Percentiles rank a stretch among this genome's conserved stretches.
Evolutionary conservation across 2,888 invertebrate genomes (phyloP).

Genomic region (Drosophila fulvimacula): DNA sequence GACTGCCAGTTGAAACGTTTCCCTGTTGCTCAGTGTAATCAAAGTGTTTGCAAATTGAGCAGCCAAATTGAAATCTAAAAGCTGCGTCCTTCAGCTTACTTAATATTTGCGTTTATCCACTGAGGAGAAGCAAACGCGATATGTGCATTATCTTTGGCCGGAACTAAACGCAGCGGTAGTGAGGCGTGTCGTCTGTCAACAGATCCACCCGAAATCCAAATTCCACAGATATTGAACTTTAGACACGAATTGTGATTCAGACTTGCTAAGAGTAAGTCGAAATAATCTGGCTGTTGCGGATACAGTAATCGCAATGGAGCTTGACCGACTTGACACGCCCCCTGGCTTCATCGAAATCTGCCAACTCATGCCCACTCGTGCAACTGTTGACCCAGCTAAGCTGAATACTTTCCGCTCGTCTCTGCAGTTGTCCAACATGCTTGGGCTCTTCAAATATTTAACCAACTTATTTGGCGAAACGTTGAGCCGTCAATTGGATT

Average conservation of each 20-base stretch:
- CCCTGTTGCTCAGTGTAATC: slow-evolving; percentile 1
- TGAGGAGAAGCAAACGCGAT: background rate
- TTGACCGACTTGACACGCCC: slow-evolving; percentile 33
- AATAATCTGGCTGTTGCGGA: slow-evolving; percentile 8
- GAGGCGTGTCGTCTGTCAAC: slow-evolving; percentile 28
- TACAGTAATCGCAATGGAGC: slow-evolving; percentile 47
- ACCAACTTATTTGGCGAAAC: slow-evolving; percentile 33
- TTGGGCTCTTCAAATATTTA: slow-evolving; percentile 34
- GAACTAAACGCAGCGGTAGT: slow-evolving; percentile 24
- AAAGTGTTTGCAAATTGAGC: background rate
- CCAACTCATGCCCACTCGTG: slow-evolving; percentile 35
- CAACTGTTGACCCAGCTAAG: slow-evolving; percentile 43
- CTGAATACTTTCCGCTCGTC: slow-evolving; percentile 22
- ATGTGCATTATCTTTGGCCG: slow-evolving; percentile 13
- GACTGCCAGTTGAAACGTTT: background rate
- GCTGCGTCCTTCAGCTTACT: slow-evolving; percentile 20
- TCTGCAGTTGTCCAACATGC: slow-evolving; percentile 36
- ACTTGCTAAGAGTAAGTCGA: background rate
- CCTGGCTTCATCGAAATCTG: slow-evolving; percentile 13
- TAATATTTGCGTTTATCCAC: slow-evolving; percentile 23
- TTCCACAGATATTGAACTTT: slow-evolving; percentile 24
- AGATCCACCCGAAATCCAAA: slow-evolving; percentile 28
- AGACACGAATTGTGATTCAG: slow-evolving; percentile 22
- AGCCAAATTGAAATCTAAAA: slow-evolving; percentile 1
- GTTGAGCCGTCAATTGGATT: slow-evolving; percentile 36